Evolutionary conservation across 1,140 invertebrate species (phyloP).

Genomic region (Palaemon carinicauda): DNA sequence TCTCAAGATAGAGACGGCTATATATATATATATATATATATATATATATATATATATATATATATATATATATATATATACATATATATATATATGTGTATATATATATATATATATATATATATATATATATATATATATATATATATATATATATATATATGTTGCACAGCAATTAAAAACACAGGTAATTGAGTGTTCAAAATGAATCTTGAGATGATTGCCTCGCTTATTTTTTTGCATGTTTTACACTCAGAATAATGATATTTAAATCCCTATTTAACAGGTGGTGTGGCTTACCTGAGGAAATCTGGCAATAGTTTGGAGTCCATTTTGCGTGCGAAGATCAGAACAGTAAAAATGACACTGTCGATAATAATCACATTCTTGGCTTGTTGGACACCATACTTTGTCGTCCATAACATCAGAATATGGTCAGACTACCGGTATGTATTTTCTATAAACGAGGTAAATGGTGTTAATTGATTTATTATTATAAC

Average conservation of each 20-base stretch:
- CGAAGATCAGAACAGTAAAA: constrained; percentile 86
- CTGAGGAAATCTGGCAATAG: constrained; percentile 60
- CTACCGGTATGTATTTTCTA: constrained; percentile 60
- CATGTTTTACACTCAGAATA: too few relatives aligned
- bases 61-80: neutral
- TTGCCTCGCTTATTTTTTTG: too few relatives aligned
- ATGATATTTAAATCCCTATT: too few relatives aligned
- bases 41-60: neutral
- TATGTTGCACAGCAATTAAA: neutral
- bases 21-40: neutral
- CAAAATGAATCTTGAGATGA: too few relatives aligned
- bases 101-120: neutral
- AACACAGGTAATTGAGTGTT: too few relatives aligned
- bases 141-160: neutral
- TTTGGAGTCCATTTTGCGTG: constrained; percentile 64
- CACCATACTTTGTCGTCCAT: constrained; percentile 86
- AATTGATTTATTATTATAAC: neutral
- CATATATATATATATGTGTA: neutral
- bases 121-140: neutral
- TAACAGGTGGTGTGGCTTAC: neutral
- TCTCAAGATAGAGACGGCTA: too few relatives aligned
- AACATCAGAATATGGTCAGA: constrained; percentile 73
- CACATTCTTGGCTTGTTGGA: constrained; percentile 91
- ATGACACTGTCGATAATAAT: constrained; percentile 95
- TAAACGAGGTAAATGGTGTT: neutral